Percentiles rank a stretch among this genome's conserved stretches.
Evolutionary conservation across 2,113 vertebrate genomes (phyloP).

Genomic region (Ursus arctos): DNA sequence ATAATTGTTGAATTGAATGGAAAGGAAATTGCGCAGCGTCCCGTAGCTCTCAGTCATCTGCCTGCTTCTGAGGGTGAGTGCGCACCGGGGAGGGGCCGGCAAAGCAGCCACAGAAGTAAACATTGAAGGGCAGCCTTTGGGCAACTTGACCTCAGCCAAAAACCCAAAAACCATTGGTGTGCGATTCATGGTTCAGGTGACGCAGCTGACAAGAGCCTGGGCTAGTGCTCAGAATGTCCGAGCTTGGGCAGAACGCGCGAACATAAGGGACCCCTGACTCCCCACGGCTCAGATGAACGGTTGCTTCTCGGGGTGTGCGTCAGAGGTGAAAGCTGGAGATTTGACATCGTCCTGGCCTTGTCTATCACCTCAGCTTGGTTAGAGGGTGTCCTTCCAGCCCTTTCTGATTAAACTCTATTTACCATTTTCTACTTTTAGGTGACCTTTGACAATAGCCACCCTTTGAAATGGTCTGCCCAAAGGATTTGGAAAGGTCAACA

Average conservation of each 20-base stretch:
- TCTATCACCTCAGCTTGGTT: not conserved
- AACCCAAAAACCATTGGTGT: not conserved
- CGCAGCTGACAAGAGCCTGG: not conserved
- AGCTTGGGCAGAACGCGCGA: not conserved
- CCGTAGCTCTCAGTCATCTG: not conserved
- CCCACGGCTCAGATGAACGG: not conserved
- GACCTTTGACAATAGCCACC: conserved; percentile 53
- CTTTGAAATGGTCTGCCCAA: conserved; percentile 58
- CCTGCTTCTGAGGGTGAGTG: not conserved
- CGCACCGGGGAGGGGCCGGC: not conserved
- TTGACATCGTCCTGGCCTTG: not conserved
- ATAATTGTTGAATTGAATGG: not conserved
- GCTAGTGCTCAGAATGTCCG: not conserved
- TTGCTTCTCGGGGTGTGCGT: not conserved
- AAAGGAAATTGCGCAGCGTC: not conserved
- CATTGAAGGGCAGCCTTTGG: not conserved
- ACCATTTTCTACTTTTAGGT: conserved; percentile 30
- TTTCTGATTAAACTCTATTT: conserved; percentile 62
- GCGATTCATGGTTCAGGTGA: not conserved
- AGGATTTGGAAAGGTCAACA: conserved; percentile 46
- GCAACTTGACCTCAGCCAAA: not conserved
- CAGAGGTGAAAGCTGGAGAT: not conserved
- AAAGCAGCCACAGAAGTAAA: not conserved
- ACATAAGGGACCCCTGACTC: not conserved
- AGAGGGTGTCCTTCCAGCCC: not conserved